Evolutionary conservation across 1,140 invertebrate species (phyloP), one percentile per base, ranked within the genome.

Genomic region (Camponotus floridanus): DNA sequence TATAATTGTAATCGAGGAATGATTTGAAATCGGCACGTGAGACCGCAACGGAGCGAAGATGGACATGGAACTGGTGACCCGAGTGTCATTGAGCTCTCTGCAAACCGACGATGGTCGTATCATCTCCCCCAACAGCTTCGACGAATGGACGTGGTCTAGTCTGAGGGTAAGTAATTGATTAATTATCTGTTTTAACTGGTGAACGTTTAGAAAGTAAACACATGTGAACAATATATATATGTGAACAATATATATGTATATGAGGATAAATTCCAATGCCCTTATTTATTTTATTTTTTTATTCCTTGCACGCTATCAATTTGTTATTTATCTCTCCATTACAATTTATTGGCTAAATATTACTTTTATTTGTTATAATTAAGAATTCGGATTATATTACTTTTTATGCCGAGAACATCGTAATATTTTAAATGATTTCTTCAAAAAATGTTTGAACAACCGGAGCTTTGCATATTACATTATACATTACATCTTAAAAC

Each of bases 141-240:
- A 94, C 45, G 93, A 94, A 15, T 95, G 94, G 93, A 95, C 94
- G 1, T 95, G 94, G 94, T 91, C 92, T 9, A 93, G 91, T 73
- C 85, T 95, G 13, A 92, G 94, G 87, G 94, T 95, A 86, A 94
- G 92, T 91, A 21, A 55, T 45, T 13, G 36, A 68, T 55, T 51
- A 76, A 45, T 42, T 21, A 65, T 11, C 26, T 7, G 39, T 68
- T 33, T 6, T 33, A 33, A 81, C 18, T 39, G 42, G 36, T 11
- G 48, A 79, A 74, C 31, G 6, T 74, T 62, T 68, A 15, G 15
- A 59, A 42, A 76, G 5, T 1, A 3, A 11, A 18, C 48, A 15
- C 48, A 51, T 18, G 13, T 8, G 48, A n/a, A n/a, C n/a, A n/a
- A n/a, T n/a, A 48, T 26, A 48, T 0, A 5, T 51, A 15, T 1